Conservation (phyloP, 1,140 invertebrate genomes). For the Panonychus citri region DNA sequence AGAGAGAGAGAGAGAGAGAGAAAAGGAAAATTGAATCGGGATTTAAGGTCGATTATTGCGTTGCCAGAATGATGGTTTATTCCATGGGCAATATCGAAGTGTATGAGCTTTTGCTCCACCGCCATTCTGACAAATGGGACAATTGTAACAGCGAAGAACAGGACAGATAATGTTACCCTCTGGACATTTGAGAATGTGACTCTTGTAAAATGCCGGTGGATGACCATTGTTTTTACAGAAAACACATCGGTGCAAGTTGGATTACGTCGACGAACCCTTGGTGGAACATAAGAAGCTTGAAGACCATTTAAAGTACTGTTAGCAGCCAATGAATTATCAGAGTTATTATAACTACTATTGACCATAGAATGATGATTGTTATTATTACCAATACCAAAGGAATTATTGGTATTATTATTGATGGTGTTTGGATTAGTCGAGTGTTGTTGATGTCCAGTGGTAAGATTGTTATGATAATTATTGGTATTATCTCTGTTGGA, state of each 20-base stretch:
- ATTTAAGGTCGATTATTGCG: too few relatives aligned
- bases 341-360: too few relatives aligned
- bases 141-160: conserved; percentile 37
- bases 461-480: not conserved
- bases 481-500: not conserved
- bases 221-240: conserved; percentile 53
- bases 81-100: conserved; percentile 39
- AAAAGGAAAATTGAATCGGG: not conserved
- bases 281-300: not conserved
- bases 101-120: conserved; percentile 47
- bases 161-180: conserved; percentile 38
- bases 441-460: too few relatives aligned
- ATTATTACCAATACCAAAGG: too few relatives aligned
- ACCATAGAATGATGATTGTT: too few relatives aligned
- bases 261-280: not conserved
- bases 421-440: too few relatives aligned
- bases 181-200: conserved; percentile 36
- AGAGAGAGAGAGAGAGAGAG: not conserved
- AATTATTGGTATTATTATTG: too few relatives aligned
- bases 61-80: not conserved
- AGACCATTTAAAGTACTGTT: not conserved
- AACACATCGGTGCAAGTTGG: conserved; percentile 25
- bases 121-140: conserved; percentile 38
- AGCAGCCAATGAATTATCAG: not conserved
- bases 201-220: conserved; percentile 30